Conservation (phyloP, 2,888 invertebrate species). For the Lithophane ornitopus region DNA sequence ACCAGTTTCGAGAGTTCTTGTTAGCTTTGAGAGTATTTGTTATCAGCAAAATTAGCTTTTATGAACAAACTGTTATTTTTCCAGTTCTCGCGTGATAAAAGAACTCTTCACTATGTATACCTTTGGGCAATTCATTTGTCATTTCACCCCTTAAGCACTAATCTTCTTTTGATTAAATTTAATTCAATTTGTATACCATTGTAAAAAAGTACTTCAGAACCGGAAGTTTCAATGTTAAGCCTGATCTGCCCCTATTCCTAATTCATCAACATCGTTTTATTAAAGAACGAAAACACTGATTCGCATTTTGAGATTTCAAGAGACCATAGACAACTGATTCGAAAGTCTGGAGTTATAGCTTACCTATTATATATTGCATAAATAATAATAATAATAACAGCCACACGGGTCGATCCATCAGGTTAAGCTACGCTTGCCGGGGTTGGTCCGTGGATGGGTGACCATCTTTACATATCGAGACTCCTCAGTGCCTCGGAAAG, state of each 20-base stretch:
- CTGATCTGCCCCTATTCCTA: constrained; percentile 46
- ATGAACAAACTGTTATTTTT: neutral
- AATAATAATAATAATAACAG: too few relatives aligned
- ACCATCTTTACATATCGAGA: too few relatives aligned
- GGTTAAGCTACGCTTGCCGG: too few relatives aligned
- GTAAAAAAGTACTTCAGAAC: constrained; percentile 1
- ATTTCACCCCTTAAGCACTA: neutral
- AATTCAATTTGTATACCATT: constrained; percentile 19
- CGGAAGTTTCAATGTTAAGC: constrained; percentile 23
- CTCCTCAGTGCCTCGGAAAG: too few relatives aligned
- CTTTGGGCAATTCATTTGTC: neutral
- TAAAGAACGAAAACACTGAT: neutral
- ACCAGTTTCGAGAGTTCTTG: constrained; percentile 7
- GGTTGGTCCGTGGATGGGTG: too few relatives aligned
- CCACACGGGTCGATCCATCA: too few relatives aligned
- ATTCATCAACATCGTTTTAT: constrained; percentile 22
- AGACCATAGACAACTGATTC: neutral
- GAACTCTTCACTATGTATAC: neutral
- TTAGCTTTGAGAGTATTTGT: neutral
- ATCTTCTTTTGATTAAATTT: neutral
- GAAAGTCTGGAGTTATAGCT: neutral
- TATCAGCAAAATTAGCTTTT: neutral
- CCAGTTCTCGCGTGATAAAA: neutral
- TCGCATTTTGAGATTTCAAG: neutral
- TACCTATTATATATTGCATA: too few relatives aligned